phyloP scores from a whole-genome alignment of 2,797 vertebrate species.

The Sebastes jordani region DNA sequence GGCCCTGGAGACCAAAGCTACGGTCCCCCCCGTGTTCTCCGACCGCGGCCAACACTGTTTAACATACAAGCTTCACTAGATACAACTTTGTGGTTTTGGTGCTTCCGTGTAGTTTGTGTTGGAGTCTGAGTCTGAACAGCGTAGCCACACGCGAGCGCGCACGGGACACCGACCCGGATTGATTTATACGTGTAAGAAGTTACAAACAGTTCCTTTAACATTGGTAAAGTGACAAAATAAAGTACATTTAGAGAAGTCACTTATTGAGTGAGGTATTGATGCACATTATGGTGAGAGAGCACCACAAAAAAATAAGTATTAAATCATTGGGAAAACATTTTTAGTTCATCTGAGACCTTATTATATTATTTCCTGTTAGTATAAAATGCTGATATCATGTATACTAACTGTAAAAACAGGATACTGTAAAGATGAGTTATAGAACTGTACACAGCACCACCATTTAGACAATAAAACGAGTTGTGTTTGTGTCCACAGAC shows the following conservation, averaged over 20 bases:
- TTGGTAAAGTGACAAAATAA: background rate
- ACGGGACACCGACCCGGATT: no score
- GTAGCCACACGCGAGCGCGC: accelerated
- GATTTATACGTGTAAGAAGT: no score
- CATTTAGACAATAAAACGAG: background rate
- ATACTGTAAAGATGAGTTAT: background rate
- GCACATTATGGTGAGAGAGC: background rate
- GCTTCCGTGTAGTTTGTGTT: no score
- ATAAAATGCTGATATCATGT: background rate
- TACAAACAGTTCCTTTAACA: background rate
- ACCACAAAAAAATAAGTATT: background rate
- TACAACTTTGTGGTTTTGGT: no score
- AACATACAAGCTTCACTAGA: no score
- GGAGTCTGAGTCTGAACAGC: no score
- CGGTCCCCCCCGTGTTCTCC: accelerated
- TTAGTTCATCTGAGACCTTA: background rate
- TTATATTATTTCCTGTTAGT: background rate
- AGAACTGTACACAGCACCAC: background rate
- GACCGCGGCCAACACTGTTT: no score
- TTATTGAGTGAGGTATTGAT: no score
- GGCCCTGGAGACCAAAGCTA: no score
- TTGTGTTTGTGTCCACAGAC: constrained; percentile 75
- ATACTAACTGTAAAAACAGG: background rate
- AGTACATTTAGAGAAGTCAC: background rate
- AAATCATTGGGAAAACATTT: background rate